phyloP scores from a whole-genome alignment of 2,888 invertebrate species.

The Acronicta alni region DNA sequence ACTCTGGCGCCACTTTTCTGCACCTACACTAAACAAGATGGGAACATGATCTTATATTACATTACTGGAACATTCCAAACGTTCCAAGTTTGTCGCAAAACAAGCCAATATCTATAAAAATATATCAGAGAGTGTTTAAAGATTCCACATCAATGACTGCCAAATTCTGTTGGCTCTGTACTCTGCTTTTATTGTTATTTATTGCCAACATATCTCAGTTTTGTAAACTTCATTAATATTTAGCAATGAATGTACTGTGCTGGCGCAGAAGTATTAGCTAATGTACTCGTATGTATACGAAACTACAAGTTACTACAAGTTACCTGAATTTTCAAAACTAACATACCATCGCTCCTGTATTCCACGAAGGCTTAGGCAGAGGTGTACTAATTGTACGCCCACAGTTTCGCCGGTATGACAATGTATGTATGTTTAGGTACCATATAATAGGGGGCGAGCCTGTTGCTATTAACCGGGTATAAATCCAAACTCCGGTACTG shows the following conservation, averaged over 20 bases:
- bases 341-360: no score
- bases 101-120: conserved; percentile 11
- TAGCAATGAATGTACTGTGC: background rate
- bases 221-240: conserved; percentile 19
- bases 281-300: no score
- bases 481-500: no score
- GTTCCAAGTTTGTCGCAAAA: background rate
- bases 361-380: no score
- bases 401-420: no score
- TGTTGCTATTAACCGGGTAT: no score
- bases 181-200: conserved; percentile 27
- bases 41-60: background rate
- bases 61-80: background rate
- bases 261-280: conserved; percentile 6
- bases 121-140: conserved; percentile 5
- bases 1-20: background rate
- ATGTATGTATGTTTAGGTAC: no score
- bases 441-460: no score
- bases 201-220: conserved; percentile 16
- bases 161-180: conserved; percentile 34
- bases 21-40: background rate
- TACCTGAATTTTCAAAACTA: no score
- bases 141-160: conserved; percentile 10
- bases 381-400: no score
- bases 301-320: no score